Evolutionary conservation across 2,113 vertebrate species (phyloP).

Genomic region (Cnemophilus loriae): DNA sequence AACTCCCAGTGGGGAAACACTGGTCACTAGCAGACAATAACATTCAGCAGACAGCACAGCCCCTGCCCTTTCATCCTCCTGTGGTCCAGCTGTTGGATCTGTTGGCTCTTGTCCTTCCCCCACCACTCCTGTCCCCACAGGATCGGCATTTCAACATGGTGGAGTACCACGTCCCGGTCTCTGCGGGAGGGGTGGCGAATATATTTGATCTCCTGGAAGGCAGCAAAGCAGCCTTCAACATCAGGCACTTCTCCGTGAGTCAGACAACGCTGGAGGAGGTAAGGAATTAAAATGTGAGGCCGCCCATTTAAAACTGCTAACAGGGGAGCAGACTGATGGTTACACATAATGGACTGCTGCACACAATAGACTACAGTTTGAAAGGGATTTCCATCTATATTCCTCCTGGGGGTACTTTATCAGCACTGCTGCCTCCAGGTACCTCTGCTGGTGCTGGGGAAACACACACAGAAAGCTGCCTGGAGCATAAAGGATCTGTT

Average conservation of each 20-base stretch:
- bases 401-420: slow-evolving; percentile 26
- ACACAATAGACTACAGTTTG: background rate
- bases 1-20: background rate
- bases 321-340: slow-evolving; percentile 2
- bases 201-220: slow-evolving; percentile 91
- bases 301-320: slow-evolving; percentile 8
- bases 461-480: background rate
- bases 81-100: background rate
- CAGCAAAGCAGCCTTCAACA: slow-evolving; percentile 84
- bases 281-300: slow-evolving; percentile 54
- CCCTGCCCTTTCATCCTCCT: background rate
- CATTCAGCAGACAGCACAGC: background rate
- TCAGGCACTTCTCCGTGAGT: slow-evolving; percentile 95
- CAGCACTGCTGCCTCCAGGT: background rate
- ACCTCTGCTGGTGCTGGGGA: background rate
- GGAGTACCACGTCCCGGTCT: slow-evolving; percentile 87
- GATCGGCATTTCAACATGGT: slow-evolving; percentile 89
- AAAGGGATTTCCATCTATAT: slow-evolving; percentile 38
- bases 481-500: background rate
- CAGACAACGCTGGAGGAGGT: slow-evolving; percentile 97
- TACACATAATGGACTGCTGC: slow-evolving; percentile 8
- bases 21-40: background rate
- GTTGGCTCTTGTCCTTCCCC: background rate
- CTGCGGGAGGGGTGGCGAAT: slow-evolving; percentile 89
- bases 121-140: slow-evolving; percentile 59